Base-by-base conservation (phyloP, 35 echinoderm and acorn worm species). In the Patiria miniata region DNA sequence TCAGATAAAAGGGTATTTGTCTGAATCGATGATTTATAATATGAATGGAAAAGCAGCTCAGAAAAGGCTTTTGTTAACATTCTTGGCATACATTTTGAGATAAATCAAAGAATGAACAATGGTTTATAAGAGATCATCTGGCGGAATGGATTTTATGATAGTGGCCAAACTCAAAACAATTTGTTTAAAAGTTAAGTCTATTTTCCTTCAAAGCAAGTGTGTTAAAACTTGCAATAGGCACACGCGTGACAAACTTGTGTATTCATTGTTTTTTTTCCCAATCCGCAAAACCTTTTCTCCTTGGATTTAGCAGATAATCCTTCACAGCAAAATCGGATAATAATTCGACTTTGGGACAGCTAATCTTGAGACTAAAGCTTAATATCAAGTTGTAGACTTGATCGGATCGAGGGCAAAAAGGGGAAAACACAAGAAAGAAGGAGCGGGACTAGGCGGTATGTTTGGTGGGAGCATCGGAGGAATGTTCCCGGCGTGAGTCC, bases 391-490 rank as follows among this genome's bases (percentile, higher is more conserved):
- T 34, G 2, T 15, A 30, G 34, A 73, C 29, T 34, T 34, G 26
- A 73, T 12, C 26, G 26, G n/a, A 26, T 73, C 19, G 26, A 73
- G 26, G 26, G 65, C 65, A 22, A 12, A 47, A 23, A 10, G 61
- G 26, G 65, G 26, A 26, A 73, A 32, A 23, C 65, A 73, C n/a
- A n/a, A n/a, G n/a, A n/a, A n/a, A n/a, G n/a, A 34, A 73, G 65
- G 65, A 34, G 65, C 65, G 10, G 65, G 65, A 28, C 34, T 73
- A 23, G 65, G 65, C 23, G 65, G 65, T 73, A 73, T 73, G 65
- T 73, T 73, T 26, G 65, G 65, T 14, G 34, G 65, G 65, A 18
- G 21, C 65, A 73, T 32, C 65, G 65, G 19, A 73, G 65, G 65
- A 73, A 73, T 73, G 65, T 73, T 73, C 21, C 26, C 14, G 65